Base-by-base conservation (phyloP, 2,888 invertebrate genomes). In the Baronia brevicornis region DNA sequence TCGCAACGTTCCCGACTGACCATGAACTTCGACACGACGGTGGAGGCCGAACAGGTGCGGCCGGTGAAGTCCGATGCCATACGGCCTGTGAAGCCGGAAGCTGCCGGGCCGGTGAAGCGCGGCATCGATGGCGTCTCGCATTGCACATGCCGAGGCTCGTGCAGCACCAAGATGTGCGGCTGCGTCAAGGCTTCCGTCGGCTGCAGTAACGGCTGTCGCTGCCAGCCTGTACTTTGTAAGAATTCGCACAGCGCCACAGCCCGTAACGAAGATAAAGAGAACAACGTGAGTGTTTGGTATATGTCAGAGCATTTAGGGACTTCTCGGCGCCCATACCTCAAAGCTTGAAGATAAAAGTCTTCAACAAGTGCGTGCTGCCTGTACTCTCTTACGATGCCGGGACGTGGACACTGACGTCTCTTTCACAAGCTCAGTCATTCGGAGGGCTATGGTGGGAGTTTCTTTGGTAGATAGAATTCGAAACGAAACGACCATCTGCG, bases 141-240 rank as follows among this genome's bases (percentile, higher is more conserved):
- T 52, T 91, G 91, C 64, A 60, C 70, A 1, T 91, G 90, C 44
- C 87, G 88, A 54, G 87, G 87, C 2, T 75, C 77, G 25, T 90
- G 90, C 51, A 59, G 71, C 36, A 85, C 79, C 15, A 82, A 85
- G 50, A 54, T 86, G 29, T 91, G 91, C 60, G 80, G 87, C 8
- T 91, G 90, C 42, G 77, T 85, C 3, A 89, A 88, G 64, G 52
- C 77, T 1, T 68, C 62, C 2, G 45, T 48, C 18, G 53, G 56
- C 1, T 90, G 90, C 48, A 54, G 68, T 0, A 9, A 10, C 12
- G 51, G 72, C 1, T 90, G 90, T 48, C 80, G 86, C 27, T 90
- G 90, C 39, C 72, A 73, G 45, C 45, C 60, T 0, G 67, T 60
- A 4, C 48, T 63, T 0, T 90, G 82, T 60, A 63, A 60, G 54